A percentile compares a stretch with the other conserved stretches of the same genome.
phyloP scores from a whole-genome alignment of 1,140 invertebrate species.

The Mya arenaria region DNA sequence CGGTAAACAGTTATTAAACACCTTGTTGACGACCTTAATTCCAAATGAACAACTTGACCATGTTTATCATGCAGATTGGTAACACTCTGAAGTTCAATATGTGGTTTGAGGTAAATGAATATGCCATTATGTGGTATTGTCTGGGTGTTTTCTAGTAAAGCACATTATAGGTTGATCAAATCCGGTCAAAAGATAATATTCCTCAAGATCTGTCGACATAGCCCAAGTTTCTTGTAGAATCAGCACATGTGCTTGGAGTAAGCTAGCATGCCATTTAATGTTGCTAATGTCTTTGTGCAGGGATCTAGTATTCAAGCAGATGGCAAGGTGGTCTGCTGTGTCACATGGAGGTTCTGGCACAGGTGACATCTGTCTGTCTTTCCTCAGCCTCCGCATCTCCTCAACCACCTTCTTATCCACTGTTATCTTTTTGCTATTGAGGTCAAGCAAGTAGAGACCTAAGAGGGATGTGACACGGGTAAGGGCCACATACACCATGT shows the following conservation, averaged over 20 bases:
- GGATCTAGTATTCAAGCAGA: slow-evolving; percentile 7
- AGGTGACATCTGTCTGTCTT: not conserved
- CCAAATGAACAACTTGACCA: not conserved
- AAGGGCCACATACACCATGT: slow-evolving; percentile 47
- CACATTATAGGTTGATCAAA: not conserved
- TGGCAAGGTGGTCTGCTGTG: not conserved
- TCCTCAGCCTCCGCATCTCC: slow-evolving; percentile 22
- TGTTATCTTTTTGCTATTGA: slow-evolving; percentile 32
- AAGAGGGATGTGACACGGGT: slow-evolving; percentile 24
- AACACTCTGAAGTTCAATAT: not conserved
- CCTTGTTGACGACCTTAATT: not conserved
- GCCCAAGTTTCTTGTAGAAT: slow-evolving; percentile 34
- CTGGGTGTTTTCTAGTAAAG: not conserved
- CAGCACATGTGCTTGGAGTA: slow-evolving; percentile 3
- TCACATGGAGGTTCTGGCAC: not conserved
- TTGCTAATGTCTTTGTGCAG: slow-evolving; percentile 17
- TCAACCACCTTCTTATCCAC: slow-evolving; percentile 15
- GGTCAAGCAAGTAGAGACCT: slow-evolving; percentile 28
- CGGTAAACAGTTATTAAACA: not conserved
- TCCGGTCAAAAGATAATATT: not conserved
- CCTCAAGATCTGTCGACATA: not conserved
- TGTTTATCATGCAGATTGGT: not conserved
- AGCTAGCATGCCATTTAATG: not conserved
- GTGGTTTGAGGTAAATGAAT: slow-evolving; percentile 30
- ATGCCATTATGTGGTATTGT: slow-evolving; percentile 21